Evolutionary conservation across 1,140 invertebrate genomes (phyloP).

Genomic region (Papilio helenus): DNA sequence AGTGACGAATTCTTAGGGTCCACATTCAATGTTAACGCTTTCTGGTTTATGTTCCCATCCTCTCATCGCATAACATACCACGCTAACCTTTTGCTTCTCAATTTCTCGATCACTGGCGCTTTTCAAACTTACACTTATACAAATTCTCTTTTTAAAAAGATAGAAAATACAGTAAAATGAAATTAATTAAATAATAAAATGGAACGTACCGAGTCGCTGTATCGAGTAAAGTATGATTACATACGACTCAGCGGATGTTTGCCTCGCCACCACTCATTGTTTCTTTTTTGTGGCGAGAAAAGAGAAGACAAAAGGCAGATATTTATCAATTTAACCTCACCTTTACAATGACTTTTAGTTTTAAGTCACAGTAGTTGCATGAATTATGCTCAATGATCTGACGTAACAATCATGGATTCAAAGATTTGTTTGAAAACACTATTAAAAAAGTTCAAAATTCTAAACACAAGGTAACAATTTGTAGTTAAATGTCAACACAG

Average conservation of each 20-base stretch:
- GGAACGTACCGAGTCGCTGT: not conserved
- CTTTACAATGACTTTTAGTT: slow-evolving; percentile 46
- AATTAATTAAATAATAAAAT: slow-evolving; percentile 31
- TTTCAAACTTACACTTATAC: too few species aligned
- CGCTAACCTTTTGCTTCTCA: too few species aligned
- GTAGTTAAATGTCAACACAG: not conserved
- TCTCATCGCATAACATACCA: too few species aligned
- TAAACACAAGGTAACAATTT: not conserved
- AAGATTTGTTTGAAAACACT: not conserved
- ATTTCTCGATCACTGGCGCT: too few species aligned
- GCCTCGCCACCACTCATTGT: slow-evolving; percentile 49
- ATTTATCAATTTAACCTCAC: slow-evolving; percentile 50
- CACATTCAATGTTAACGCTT: too few species aligned
- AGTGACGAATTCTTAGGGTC: too few species aligned
- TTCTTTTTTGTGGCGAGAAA: slow-evolving; percentile 50
- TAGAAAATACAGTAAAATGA: not conserved
- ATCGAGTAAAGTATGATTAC: slow-evolving; percentile 1
- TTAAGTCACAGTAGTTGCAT: slow-evolving; percentile 27
- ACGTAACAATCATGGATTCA: not conserved
- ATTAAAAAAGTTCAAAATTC: not conserved
- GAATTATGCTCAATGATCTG: not conserved
- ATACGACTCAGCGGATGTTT: slow-evolving; percentile 47
- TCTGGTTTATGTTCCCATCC: too few species aligned
- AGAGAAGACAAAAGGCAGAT: slow-evolving; percentile 47
- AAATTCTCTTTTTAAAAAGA: too few species aligned